Conservation (phyloP, 2,113 vertebrate genomes). For the Bujurquina vittata region DNA sequence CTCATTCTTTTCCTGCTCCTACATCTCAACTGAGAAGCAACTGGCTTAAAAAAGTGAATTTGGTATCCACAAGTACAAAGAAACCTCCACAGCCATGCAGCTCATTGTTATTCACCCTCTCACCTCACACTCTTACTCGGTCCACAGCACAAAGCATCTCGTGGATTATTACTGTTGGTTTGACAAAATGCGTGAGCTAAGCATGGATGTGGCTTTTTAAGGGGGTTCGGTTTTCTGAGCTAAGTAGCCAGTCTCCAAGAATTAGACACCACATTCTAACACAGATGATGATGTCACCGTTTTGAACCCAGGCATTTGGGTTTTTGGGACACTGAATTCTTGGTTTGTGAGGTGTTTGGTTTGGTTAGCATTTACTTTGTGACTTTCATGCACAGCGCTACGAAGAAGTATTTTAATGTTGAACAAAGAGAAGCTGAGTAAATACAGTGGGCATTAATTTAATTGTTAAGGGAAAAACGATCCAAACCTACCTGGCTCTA, state of each 20-base stretch:
- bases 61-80: background rate
- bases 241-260: background rate
- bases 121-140: background rate
- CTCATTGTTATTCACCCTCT: background rate
- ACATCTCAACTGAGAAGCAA: too few relatives aligned
- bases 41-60: too few relatives aligned
- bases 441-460: background rate
- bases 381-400: too few relatives aligned
- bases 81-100: background rate
- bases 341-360: too few relatives aligned
- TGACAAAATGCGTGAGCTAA: conserved; percentile 6
- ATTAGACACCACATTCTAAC: background rate
- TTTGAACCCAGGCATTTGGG: too few relatives aligned
- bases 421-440: background rate
- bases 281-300: background rate
- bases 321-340: too few relatives aligned
- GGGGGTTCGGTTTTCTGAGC: conserved; percentile 4
- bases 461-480: background rate
- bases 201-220: too few relatives aligned
- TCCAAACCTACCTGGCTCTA: background rate
- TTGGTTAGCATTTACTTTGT: too few relatives aligned
- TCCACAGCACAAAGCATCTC: background rate
- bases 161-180: background rate
- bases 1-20: background rate
- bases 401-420: too few relatives aligned